Conservation (phyloP, 92 coral and sea anemone species). For the Palythoa grandiflora region DNA sequence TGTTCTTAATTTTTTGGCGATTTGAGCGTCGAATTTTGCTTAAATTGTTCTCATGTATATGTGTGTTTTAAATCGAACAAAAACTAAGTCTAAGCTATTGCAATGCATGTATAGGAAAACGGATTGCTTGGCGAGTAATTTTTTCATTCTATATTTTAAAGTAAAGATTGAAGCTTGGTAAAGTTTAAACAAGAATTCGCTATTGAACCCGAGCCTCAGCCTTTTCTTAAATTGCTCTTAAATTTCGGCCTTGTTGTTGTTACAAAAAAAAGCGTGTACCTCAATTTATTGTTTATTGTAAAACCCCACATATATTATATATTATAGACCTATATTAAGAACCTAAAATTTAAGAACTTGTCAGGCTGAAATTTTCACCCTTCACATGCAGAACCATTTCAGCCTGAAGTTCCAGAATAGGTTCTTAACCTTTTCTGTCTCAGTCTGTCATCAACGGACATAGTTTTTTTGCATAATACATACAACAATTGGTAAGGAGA, state of each 20-base stretch:
- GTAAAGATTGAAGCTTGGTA: no score
- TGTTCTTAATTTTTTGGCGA: no score
- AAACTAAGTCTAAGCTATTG: no score
- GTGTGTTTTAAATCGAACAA: no score
- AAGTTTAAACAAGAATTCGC: no score
- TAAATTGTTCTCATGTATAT: no score
- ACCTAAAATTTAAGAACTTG: slow-evolving; percentile 6
- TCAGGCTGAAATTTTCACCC: slow-evolving; percentile 2
- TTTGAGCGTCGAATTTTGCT: no score
- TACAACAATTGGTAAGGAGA: not conserved
- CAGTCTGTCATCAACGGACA: not conserved
- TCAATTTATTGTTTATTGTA: not conserved
- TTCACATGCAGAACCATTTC: slow-evolving; percentile 10
- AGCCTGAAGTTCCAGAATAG: not conserved
- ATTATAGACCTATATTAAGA: not conserved
- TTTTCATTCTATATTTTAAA: no score
- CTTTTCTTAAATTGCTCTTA: not conserved
- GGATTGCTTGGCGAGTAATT: no score
- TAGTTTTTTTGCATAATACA: not conserved
- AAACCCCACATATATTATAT: not conserved
- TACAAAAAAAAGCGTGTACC: not conserved
- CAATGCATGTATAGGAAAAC: no score
- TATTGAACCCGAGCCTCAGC: no score
- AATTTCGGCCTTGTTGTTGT: not conserved
- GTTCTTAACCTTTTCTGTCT: not conserved